phyloP scores from a whole-genome alignment of 2,888 invertebrate genomes.

The Phaedon cochleariae region DNA sequence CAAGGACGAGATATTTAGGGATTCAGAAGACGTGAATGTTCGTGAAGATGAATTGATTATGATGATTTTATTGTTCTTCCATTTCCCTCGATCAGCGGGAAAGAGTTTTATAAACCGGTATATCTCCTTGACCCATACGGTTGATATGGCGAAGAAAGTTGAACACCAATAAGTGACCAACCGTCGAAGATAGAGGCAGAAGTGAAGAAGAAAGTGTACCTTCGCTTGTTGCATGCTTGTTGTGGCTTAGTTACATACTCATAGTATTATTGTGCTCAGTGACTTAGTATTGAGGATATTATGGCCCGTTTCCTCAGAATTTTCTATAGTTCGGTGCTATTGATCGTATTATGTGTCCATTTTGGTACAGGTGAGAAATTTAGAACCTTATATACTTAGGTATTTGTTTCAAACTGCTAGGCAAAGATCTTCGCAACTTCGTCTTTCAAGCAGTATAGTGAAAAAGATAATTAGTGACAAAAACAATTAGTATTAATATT shows the following conservation, averaged over 20 bases:
- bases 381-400: too few species aligned
- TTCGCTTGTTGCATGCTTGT: too few species aligned
- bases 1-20: neutral
- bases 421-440: neutral
- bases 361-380: conserved; percentile 34
- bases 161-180: conserved; percentile 46
- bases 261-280: conserved; percentile 38
- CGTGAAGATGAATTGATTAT: neutral
- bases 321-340: conserved; percentile 30
- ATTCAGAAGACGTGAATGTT: neutral
- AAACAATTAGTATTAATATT: too few species aligned
- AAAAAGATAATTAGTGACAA: too few species aligned
- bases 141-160: conserved; percentile 48
- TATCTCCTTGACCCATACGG: conserved; percentile 50
- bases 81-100: conserved; percentile 1
- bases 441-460: too few species aligned
- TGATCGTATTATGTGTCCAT: conserved; percentile 39
- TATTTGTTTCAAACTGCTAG: neutral
- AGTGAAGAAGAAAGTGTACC: conserved; percentile 48
- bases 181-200: conserved; percentile 39
- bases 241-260: conserved; percentile 24
- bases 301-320: conserved; percentile 38
- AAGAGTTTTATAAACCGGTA: conserved; percentile 42
- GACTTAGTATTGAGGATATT: conserved; percentile 28
- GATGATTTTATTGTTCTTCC: neutral